These are phyloP conservation scores for Acanthosoma haemorrhoidale DNA, from an alignment of 2,888 invertebrate species.

Conservation along the genomic window DNA sequence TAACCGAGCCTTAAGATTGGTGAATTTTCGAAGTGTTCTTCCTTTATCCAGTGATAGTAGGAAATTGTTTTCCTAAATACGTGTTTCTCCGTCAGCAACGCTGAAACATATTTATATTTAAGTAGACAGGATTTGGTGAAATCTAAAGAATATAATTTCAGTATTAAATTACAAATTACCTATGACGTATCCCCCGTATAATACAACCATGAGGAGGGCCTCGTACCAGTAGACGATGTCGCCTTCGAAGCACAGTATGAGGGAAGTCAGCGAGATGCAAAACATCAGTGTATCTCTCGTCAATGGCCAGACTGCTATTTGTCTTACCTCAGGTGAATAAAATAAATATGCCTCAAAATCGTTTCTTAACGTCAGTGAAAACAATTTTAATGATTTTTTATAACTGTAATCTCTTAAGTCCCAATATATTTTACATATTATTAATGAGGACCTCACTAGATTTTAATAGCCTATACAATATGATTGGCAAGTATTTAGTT, in stretches of 20 bases:
- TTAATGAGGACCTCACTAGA: too few relatives aligned
- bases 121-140: neutral
- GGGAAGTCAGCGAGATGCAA: conserved; percentile 61
- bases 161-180: neutral
- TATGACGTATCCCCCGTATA: conserved; percentile 51
- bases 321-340: conserved; percentile 30
- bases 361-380: neutral
- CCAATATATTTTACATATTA: too few relatives aligned
- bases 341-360: neutral
- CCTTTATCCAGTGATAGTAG: conserved; percentile 7
- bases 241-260: conserved; percentile 65
- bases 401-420: too few relatives aligned
- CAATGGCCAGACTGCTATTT: conserved; percentile 70
- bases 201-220: conserved; percentile 61
- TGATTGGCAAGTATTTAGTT: too few relatives aligned
- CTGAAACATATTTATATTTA: neutral
- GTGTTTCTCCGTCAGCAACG: conserved; percentile 3
- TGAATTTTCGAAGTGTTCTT: neutral
- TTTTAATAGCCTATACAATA: too few relatives aligned
- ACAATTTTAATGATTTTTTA: neutral
- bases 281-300: conserved; percentile 70
- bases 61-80: conserved; percentile 4
- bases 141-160: neutral
- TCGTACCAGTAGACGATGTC: conserved; percentile 71
- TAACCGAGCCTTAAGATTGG: neutral